These are phyloP conservation scores for Andrena cerasifolii DNA, from an alignment of 1,140 invertebrate species.

Conservation along the genomic window DNA sequence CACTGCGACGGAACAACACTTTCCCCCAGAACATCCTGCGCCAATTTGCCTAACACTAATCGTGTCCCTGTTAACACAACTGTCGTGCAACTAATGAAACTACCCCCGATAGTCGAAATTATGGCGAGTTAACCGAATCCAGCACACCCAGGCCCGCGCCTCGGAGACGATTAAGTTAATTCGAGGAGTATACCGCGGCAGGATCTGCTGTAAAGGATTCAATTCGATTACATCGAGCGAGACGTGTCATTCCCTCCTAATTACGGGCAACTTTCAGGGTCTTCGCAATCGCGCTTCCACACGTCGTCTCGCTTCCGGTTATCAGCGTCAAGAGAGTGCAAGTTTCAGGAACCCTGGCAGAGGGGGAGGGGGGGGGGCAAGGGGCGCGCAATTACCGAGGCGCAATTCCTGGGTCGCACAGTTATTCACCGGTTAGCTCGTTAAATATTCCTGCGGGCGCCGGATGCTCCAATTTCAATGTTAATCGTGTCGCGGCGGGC, in stretches of 20 bases:
- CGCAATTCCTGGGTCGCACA: constrained; percentile 10
- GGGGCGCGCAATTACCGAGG: constrained; percentile 10
- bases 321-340: background rate
- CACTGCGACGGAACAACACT: too few species aligned
- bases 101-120: background rate
- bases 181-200: background rate
- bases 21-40: background rate
- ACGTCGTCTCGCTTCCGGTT: background rate
- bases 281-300: background rate
- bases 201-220: background rate
- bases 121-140: background rate
- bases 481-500: constrained; percentile 18
- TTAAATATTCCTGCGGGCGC: constrained; percentile 23
- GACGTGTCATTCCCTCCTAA: constrained; percentile 14
- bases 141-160: background rate
- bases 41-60: background rate
- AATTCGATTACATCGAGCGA: background rate
- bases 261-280: constrained; percentile 4
- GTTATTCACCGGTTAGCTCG: constrained; percentile 24
- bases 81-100: background rate
- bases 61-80: background rate
- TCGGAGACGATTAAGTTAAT: background rate
- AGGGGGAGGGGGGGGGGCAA: too few species aligned
- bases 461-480: constrained; percentile 23
- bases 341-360: too few species aligned